Conservation (phyloP, 2,888 invertebrate species). For the Apomyelois bistriatella region DNA sequence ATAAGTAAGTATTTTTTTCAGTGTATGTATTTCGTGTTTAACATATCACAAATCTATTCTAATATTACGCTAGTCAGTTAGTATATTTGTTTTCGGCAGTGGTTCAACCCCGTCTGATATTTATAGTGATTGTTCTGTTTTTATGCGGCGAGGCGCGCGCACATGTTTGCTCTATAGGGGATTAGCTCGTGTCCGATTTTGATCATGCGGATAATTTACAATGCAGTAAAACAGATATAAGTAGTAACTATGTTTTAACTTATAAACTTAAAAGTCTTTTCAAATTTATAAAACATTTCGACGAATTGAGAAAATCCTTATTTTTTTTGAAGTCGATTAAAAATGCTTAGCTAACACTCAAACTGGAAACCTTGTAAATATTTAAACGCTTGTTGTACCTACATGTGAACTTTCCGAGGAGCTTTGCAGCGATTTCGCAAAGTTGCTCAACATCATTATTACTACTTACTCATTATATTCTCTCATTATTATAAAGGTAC, state of each 20-base stretch:
- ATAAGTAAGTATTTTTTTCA: too few relatives aligned
- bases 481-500: neutral
- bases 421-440: neutral
- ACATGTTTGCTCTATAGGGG: neutral
- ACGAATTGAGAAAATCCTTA: neutral
- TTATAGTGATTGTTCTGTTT: constrained; percentile 61
- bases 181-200: constrained; percentile 10
- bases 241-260: too few relatives aligned
- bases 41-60: too few relatives aligned
- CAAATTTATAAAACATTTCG: too few relatives aligned
- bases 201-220: neutral
- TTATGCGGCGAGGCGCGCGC: constrained; percentile 45
- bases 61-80: too few relatives aligned
- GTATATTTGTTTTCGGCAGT: too few relatives aligned
- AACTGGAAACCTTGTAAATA: neutral
- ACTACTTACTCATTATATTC: constrained; percentile 3
- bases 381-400: neutral
- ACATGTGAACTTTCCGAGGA: neutral
- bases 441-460: neutral
- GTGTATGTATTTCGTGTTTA: too few relatives aligned
- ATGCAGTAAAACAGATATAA: neutral
- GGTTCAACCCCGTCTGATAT: constrained; percentile 28
- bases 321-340: neutral
- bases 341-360: neutral
- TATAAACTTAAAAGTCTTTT: too few relatives aligned